Conservation (phyloP, 1,140 invertebrate genomes). For the Drosophila setifemur region DNA sequence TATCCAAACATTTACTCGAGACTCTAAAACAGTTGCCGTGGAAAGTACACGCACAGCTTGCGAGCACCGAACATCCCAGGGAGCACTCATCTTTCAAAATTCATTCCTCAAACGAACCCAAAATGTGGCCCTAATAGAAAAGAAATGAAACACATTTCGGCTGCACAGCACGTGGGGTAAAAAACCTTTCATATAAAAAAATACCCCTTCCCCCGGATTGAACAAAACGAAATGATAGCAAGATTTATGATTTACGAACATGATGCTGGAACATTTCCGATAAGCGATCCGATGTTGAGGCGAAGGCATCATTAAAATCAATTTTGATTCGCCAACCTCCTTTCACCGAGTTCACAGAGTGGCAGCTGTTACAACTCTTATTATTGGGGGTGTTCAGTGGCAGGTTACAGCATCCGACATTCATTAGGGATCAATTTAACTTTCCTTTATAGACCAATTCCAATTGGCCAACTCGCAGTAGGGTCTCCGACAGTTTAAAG, state of each 20-base stretch:
- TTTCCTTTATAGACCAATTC: slow-evolving; percentile 21
- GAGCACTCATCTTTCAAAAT: slow-evolving; percentile 36
- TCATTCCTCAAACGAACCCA: slow-evolving; percentile 34
- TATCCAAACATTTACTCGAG: slow-evolving; percentile 34
- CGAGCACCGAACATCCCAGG: background rate
- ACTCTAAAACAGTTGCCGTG: slow-evolving; percentile 27
- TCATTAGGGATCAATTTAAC: slow-evolving; percentile 41
- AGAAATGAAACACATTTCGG: slow-evolving; percentile 26
- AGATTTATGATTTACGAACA: slow-evolving; percentile 71
- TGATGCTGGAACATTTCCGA: slow-evolving; percentile 50
- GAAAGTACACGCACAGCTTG: slow-evolving; percentile 42
- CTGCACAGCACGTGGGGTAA: slow-evolving; percentile 53
- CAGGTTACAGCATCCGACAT: slow-evolving; percentile 35
- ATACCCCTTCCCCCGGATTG: slow-evolving; percentile 4
- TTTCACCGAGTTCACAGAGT: slow-evolving; percentile 31
- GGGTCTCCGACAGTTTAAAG: slow-evolving; percentile 5
- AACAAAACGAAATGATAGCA: slow-evolving; percentile 53
- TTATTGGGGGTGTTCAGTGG: slow-evolving; percentile 38
- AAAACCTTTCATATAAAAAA: slow-evolving; percentile 9
- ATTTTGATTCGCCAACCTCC: slow-evolving; percentile 53
- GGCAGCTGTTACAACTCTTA: slow-evolving; percentile 34
- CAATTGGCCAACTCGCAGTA: slow-evolving; percentile 32
- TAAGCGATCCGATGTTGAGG: slow-evolving; percentile 22
- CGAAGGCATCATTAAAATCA: slow-evolving; percentile 65
- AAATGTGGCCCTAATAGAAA: slow-evolving; percentile 35